Evolutionary conservation across 2,113 vertebrate species (phyloP).

Genomic region (Sminthopsis crassicaudata): DNA sequence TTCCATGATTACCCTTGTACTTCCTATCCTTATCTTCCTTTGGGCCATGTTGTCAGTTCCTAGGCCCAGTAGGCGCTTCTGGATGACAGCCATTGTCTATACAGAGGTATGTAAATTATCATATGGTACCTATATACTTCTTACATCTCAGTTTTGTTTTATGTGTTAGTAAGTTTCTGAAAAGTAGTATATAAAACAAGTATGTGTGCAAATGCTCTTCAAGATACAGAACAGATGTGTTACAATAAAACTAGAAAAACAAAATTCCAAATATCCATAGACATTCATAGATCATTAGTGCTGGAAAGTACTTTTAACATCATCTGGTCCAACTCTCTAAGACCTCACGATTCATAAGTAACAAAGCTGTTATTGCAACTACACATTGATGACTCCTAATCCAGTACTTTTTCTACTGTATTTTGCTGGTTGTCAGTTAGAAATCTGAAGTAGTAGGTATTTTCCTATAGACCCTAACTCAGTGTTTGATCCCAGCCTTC

Average conservation of each 20-base stretch:
- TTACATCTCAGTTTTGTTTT: not conserved
- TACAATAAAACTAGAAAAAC: not conserved
- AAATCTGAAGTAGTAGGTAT: not conserved
- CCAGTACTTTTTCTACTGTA: not conserved
- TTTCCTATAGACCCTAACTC: not conserved
- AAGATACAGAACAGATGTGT: not conserved
- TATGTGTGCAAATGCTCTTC: not conserved
- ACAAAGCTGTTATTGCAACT: not conserved
- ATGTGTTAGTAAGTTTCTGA: not conserved
- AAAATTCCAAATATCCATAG: not conserved
- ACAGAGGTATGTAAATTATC: conserved; percentile 90
- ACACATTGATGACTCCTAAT: not conserved
- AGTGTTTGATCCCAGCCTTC: not conserved
- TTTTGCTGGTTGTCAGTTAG: not conserved
- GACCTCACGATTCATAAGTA: not conserved
- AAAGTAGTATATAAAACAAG: not conserved
- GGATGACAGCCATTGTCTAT: conserved; percentile 99
- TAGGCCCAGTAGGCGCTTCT: conserved; percentile 96
- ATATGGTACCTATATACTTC: not conserved
- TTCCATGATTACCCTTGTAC: conserved; percentile 92
- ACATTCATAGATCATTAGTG: not conserved
- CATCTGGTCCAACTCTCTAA: not conserved
- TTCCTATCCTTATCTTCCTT: conserved; percentile 97
- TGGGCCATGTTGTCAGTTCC: conserved; percentile 99
- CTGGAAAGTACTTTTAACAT: not conserved